Conservation (phyloP, 2,113 vertebrate species). For the Orycteropus afer region DNA sequence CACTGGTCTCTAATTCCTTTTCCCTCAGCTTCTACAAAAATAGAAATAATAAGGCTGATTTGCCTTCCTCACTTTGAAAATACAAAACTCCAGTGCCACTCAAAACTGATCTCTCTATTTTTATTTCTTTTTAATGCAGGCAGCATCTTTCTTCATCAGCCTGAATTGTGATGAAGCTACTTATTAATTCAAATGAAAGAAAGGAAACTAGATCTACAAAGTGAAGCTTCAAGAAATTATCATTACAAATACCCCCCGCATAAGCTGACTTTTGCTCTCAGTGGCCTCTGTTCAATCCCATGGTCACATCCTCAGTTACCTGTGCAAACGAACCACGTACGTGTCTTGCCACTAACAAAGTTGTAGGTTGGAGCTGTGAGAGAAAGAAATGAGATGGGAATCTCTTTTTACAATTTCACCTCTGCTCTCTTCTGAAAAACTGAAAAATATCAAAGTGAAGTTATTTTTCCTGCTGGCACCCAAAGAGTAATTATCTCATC, state of each 20-base stretch:
- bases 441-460: constrained; percentile 72
- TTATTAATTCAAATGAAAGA: constrained; percentile 26
- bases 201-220: background rate
- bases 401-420: constrained; percentile 62
- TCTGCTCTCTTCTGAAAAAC: constrained; percentile 65
- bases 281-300: background rate
- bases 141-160: background rate
- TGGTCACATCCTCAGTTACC: background rate
- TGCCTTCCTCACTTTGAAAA: constrained; percentile 39
- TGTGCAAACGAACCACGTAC: background rate
- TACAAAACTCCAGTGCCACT: background rate
- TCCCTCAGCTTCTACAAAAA: background rate
- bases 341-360: constrained; percentile 13
- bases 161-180: background rate
- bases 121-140: background rate
- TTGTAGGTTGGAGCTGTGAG: background rate
- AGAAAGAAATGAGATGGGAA: constrained; percentile 44
- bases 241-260: background rate
- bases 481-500: constrained; percentile 66
- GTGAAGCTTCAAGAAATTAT: constrained; percentile 22
- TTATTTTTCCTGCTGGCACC: constrained; percentile 58
- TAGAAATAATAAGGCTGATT: constrained; percentile 13
- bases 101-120: background rate
- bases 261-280: background rate
- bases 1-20: background rate